phyloP scores from a whole-genome alignment of 2,113 vertebrate species.

The Ophthalmolycus amberensis region DNA sequence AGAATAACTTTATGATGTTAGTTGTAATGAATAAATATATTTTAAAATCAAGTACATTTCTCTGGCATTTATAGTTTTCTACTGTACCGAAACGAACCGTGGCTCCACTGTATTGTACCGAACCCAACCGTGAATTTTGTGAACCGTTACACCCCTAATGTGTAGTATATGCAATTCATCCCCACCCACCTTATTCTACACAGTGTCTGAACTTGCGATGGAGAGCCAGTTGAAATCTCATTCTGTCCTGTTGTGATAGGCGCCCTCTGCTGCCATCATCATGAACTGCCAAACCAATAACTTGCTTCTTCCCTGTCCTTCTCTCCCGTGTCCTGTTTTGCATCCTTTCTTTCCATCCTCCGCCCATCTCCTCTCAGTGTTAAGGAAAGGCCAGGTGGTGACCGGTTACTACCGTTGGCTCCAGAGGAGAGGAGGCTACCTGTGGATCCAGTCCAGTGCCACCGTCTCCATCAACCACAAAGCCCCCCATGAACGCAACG shows the following conservation, averaged over 20 bases:
- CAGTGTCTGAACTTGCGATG: conserved; percentile 1
- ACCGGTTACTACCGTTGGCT: conserved; percentile 92
- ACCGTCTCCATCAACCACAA: conserved; percentile 92
- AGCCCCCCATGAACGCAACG: conserved; percentile 90
- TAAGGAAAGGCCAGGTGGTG: conserved; percentile 93
- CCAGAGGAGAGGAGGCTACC: conserved; percentile 89
- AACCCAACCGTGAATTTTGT: too few relatives aligned
- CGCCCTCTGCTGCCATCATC: conserved; percentile 74
- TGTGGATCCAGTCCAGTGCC: conserved; percentile 92
- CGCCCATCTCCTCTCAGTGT: conserved; percentile 76
- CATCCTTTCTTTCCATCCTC: background rate
- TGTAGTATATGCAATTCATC: background rate
- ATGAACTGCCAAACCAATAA: conserved; percentile 46
- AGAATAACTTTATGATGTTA: too few relatives aligned
- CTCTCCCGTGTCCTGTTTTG: background rate
- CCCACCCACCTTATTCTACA: background rate
- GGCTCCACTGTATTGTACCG: too few relatives aligned
- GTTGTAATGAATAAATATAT: too few relatives aligned
- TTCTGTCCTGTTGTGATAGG: conserved; percentile 40
- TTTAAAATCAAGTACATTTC: too few relatives aligned
- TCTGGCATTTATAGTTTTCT: too few relatives aligned
- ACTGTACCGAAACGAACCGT: too few relatives aligned
- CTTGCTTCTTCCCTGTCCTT: background rate
- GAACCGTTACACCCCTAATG: too few relatives aligned
- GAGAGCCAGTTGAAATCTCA: conserved; percentile 30